Conservation (phyloP, 2,113 vertebrate species). For the Danio rerio region GRCz12tu NC_133188.1:34669001-34669500, state of each 20-base stretch:
- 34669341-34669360: slow-evolving; percentile 48
- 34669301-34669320: slow-evolving; percentile 46
- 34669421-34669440: slow-evolving; percentile 4
- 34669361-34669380: slow-evolving; percentile 33
- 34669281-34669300: slow-evolving; percentile 43
- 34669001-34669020: not conserved
- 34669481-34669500: not conserved
- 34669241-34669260: slow-evolving; percentile 55
- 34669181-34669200: slow-evolving; percentile 27
- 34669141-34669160: slow-evolving; percentile 36
- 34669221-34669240: slow-evolving; percentile 33
- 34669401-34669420: slow-evolving; percentile 35
- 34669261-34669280: slow-evolving; percentile 53
- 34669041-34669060: slow-evolving; percentile 40
- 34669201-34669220: slow-evolving; percentile 24
- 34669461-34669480: not conserved
- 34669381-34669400: slow-evolving; percentile 46
- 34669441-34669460: not conserved
- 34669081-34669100: slow-evolving; percentile 44
- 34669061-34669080: slow-evolving; percentile 22
- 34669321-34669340: slow-evolving; percentile 56
- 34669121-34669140: slow-evolving; percentile 43
- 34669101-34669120: slow-evolving; percentile 45
- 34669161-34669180: slow-evolving; percentile 20
- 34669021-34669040: slow-evolving; percentile 40